These are phyloP conservation scores for Bombus huntii DNA, from an alignment of 1,140 invertebrate species.

Conservation along the genomic window DNA sequence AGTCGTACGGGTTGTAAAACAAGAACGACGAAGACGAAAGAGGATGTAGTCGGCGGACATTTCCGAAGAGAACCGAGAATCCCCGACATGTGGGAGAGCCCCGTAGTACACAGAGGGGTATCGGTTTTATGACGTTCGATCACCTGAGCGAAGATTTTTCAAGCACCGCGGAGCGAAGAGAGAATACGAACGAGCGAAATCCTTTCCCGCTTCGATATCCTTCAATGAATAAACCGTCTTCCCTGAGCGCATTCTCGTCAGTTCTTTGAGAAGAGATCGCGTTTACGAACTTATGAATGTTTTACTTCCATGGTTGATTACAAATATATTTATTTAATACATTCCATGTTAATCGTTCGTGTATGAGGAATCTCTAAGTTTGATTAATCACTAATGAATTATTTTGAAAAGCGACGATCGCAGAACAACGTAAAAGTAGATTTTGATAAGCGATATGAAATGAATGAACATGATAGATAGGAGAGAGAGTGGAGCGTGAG, in stretches of 20 bases:
- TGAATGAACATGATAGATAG: background rate
- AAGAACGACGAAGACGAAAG: slow-evolving; percentile 63
- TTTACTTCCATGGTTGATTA: background rate
- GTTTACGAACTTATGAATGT: background rate
- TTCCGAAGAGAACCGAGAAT: slow-evolving; percentile 70
- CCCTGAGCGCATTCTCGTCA: background rate
- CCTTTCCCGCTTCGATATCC: background rate
- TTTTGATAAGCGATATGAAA: no score
- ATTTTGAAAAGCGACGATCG: background rate
- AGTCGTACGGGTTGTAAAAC: background rate
- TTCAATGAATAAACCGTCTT: slow-evolving; percentile 21
- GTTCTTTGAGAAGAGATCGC: background rate
- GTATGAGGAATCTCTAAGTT: background rate
- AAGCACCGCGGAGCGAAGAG: background rate
- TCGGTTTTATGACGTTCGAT: slow-evolving; percentile 65
- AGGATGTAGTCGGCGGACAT: slow-evolving; percentile 72
- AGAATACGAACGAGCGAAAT: background rate
- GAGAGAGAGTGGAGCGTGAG: background rate
- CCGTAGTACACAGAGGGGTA: slow-evolving; percentile 49
- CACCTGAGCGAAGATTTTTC: slow-evolving; percentile 60
- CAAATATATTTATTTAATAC: background rate
- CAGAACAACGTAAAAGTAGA: background rate
- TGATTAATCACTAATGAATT: background rate
- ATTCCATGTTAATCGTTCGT: background rate
- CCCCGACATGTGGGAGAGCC: slow-evolving; percentile 62